Evolutionary conservation across 2,797 vertebrate genomes (phyloP).

Genomic region (Bradypodion pumilum): DNA sequence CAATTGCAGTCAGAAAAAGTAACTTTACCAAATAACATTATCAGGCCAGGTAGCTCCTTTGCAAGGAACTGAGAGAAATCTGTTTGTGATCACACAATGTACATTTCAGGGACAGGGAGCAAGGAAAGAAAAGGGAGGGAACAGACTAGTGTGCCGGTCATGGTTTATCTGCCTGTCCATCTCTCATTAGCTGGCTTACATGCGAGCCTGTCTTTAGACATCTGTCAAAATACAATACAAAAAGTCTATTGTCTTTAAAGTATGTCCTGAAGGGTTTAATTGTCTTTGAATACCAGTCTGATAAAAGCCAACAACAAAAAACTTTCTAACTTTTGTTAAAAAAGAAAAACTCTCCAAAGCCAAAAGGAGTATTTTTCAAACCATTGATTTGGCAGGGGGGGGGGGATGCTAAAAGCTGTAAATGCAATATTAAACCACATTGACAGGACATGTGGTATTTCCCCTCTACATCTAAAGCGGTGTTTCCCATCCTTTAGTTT

Average conservation of each 20-base stretch:
- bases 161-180: constrained; percentile 71
- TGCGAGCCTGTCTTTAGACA: constrained; percentile 73
- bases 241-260: constrained; percentile 72
- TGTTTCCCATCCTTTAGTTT: too few species aligned
- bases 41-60: constrained; percentile 55
- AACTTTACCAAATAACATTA: neutral
- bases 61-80: constrained; percentile 64
- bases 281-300: constrained; percentile 62
- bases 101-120: constrained; percentile 33
- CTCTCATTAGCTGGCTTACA: constrained; percentile 71
- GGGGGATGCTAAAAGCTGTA: neutral
- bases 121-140: constrained; percentile 64
- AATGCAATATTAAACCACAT: neutral
- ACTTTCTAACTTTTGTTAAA: neutral
- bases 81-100: constrained; percentile 61
- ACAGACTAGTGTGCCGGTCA: constrained; percentile 67
- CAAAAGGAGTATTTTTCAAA: constrained; percentile 51
- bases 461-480: too few species aligned
- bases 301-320: neutral
- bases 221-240: constrained; percentile 75
- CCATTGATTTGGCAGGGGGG: constrained; percentile 48
- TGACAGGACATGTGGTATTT: neutral
- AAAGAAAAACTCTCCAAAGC: constrained; percentile 5
- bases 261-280: constrained; percentile 70
- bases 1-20: too few species aligned